Evolutionary conservation across 2,113 vertebrate species (phyloP), one percentile per base, ranked within the genome.

Genomic region (Gorsachius goisagi): DNA sequence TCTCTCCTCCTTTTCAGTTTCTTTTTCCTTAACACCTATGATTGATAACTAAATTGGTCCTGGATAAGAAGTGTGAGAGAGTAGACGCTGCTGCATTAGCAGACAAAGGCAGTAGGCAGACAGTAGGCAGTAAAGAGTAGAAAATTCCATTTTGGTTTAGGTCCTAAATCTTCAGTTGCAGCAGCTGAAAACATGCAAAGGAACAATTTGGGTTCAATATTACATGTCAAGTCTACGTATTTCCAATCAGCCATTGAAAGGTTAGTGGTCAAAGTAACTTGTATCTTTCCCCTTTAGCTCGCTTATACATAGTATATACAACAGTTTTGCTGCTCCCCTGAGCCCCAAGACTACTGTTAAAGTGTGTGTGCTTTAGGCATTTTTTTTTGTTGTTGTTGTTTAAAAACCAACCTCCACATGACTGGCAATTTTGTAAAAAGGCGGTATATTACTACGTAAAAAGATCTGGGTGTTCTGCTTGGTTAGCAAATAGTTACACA

Each of bases 291-390:
- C 55, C 87, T 55, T 88, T 84, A 94, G 44, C 86, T 95, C 59
- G 95, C 92, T 96, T 95, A 96, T 97, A 96, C 94, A 96, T 96
- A 95, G 95, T 96, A 97, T 97, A 97, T 96, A 96, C 90, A 97
- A 90, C 73, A 95, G 85, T 74, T 95, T 64, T n/a, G 80, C 89
- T 71, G 93, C 86, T 95, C 92, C 79, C 92, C 95, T 64, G 93
- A 81, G 82, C 83, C 96, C 95, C 92, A 56, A 96, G 62, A 94
- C 96, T 97, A 98, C 96, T 97, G 86, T 55, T 91, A 85, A 96
- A 97, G 91, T 90, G 93, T 96, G 84, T 95, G 89, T 95, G 93
- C 89, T 94, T 93, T 88, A 89, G 93, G 93, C 83, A 26, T 32
- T 85, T 75, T 41, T 55, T 47, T 79, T 85, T 76, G 41, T 44